phyloP scores from a whole-genome alignment of 2,888 invertebrate species.

The Neoaliturus tenellus region DNA sequence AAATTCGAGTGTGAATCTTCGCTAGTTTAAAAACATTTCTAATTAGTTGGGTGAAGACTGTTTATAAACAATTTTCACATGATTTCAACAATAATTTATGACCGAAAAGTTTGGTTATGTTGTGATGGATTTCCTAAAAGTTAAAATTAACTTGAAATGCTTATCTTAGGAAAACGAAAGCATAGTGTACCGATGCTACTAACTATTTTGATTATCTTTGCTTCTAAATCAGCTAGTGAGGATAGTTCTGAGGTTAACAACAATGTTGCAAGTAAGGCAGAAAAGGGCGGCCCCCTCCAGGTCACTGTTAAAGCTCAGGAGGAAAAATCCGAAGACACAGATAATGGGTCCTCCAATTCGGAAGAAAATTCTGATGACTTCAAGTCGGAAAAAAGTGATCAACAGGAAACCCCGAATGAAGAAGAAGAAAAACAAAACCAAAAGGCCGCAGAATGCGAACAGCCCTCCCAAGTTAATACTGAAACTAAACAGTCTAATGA shows the following conservation, averaged over 20 bases:
- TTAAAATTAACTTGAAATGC: constrained; percentile 14
- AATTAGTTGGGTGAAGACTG: not conserved
- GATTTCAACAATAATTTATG: constrained; percentile 5
- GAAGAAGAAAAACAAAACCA: not conserved
- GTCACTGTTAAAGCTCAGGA: not conserved
- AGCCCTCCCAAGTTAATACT: not conserved
- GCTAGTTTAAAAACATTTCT: not conserved
- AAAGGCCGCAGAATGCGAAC: not conserved
- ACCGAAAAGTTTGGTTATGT: constrained; percentile 30
- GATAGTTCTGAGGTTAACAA: not conserved
- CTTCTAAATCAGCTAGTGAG: not conserved
- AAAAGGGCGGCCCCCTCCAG: not conserved
- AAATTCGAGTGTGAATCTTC: too few species aligned
- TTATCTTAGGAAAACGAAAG: constrained; percentile 5
- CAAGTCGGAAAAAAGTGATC: not conserved
- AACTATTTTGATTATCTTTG: not conserved
- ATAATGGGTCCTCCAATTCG: not conserved
- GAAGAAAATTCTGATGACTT: not conserved
- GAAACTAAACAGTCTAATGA: not conserved
- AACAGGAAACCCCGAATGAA: not conserved
- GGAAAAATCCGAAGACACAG: not conserved
- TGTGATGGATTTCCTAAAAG: not conserved
- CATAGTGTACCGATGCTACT: not conserved
- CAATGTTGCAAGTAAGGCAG: not conserved
- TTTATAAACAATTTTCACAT: not conserved